A percentile compares a stretch with the other conserved stretches of the same genome.
Evolutionary conservation across 2,113 vertebrate genomes (phyloP).

Genomic region (Opisthocomus hoazin): DNA sequence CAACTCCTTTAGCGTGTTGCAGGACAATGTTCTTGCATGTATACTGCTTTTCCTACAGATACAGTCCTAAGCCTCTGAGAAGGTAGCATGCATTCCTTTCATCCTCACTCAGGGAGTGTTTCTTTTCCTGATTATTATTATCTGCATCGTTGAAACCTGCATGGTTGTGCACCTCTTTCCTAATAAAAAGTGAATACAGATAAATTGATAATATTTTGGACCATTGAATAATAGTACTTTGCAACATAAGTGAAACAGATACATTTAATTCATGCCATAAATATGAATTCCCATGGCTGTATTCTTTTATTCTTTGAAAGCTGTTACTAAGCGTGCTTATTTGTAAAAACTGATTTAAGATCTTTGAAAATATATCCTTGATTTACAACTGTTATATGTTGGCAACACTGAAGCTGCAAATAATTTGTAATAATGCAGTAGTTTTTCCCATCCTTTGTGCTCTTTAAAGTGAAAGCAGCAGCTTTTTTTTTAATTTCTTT

Average conservation of each 20-base stretch:
- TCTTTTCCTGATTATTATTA: constrained; percentile 14
- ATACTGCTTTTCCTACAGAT: not conserved
- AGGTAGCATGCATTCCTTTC: not conserved
- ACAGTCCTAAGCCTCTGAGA: not conserved
- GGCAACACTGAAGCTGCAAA: constrained; percentile 27
- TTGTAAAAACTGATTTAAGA: constrained; percentile 51
- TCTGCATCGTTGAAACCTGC: not conserved
- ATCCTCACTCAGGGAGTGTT: not conserved
- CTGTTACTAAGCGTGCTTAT: constrained; percentile 10
- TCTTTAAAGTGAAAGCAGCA: constrained; percentile 29
- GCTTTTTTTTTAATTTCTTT: not conserved
- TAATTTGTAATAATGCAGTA: constrained; percentile 38
- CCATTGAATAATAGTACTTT: not conserved
- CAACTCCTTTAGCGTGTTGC: not conserved
- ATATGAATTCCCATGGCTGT: constrained; percentile 13
- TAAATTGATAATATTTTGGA: constrained; percentile 20
- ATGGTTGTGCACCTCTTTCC: not conserved
- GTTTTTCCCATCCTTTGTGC: constrained; percentile 35
- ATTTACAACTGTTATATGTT: constrained; percentile 47
- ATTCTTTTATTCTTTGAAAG: constrained; percentile 48
- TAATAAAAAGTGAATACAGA: constrained; percentile 12
- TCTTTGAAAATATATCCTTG: constrained; percentile 45
- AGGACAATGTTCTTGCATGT: not conserved
- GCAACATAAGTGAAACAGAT: constrained; percentile 1
- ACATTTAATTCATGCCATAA: not conserved